These are phyloP conservation scores for Candoia aspera DNA, from an alignment of 2,113 vertebrate genomes.

Conservation along the genomic window DNA sequence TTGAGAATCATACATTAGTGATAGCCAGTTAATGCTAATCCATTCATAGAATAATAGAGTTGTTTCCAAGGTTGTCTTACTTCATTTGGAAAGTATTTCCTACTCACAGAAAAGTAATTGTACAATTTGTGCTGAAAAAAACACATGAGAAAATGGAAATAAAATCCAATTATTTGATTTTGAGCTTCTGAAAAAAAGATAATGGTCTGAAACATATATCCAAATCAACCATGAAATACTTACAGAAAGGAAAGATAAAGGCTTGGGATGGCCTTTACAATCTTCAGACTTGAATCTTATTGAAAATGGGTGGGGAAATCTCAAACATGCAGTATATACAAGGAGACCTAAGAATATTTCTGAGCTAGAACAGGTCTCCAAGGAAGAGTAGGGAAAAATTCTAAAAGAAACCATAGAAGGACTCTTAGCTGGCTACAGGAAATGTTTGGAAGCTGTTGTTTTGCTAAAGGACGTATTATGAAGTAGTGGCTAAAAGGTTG, in stretches of 20 bases:
- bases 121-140: neutral
- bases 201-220: neutral
- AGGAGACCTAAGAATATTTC: neutral
- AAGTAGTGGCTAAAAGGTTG: neutral
- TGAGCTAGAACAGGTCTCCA: neutral
- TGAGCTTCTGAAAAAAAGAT: neutral
- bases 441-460: neutral
- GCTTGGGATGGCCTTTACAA: neutral
- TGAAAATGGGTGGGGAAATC: neutral
- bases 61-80: neutral
- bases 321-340: neutral
- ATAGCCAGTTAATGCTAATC: neutral
- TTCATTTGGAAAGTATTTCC: neutral
- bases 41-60: neutral
- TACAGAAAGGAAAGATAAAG: neutral
- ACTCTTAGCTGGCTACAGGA: neutral
- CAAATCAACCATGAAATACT: neutral
- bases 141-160: neutral
- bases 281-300: neutral
- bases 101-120: neutral
- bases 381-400: neutral
- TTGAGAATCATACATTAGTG: neutral
- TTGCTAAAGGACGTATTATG: neutral
- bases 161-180: neutral
- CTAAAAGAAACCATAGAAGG: neutral